Evolutionary conservation across 2,797 vertebrate species (phyloP).

Genomic region (Yasuhikotakia modesta): DNA sequence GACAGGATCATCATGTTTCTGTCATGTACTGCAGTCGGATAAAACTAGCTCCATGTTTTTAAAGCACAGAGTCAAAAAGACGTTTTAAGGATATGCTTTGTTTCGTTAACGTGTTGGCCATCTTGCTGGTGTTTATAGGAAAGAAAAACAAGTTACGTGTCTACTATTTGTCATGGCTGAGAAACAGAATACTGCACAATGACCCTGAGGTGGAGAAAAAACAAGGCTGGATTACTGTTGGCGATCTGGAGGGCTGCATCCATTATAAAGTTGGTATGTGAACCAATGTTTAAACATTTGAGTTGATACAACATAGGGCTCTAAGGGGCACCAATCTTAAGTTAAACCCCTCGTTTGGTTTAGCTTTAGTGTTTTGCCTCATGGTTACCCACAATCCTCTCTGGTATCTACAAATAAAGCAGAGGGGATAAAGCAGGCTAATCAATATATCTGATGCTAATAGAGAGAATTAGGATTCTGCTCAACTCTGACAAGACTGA

Average conservation of each 20-base stretch:
- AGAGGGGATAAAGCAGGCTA: background rate
- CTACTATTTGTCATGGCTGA: conserved; percentile 97
- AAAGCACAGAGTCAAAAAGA: background rate
- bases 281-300: background rate
- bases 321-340: too few relatives aligned
- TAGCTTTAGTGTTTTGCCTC: too few relatives aligned
- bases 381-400: too few relatives aligned
- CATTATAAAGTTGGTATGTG: conserved; percentile 98
- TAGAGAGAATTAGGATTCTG: conserved; percentile 2
- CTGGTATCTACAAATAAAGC: background rate
- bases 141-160: conserved; percentile 98
- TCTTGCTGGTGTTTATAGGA: conserved; percentile 69
- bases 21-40: background rate
- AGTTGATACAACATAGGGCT: too few relatives aligned
- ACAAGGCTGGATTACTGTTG: conserved; percentile 96
- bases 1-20: background rate
- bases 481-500: conserved; percentile 1
- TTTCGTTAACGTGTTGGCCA: background rate
- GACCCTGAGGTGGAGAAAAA: conserved; percentile 98
- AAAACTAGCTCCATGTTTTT: background rate
- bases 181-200: conserved; percentile 96
- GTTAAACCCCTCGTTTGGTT: too few relatives aligned
- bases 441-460: conserved; percentile 18
- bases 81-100: background rate
- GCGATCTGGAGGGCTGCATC: conserved; percentile 94